A percentile compares a stretch with the other conserved stretches of the same genome.
Evolutionary conservation across 2,888 invertebrate species (phyloP).

Genomic region (Dasysyrphus tricinctus): DNA sequence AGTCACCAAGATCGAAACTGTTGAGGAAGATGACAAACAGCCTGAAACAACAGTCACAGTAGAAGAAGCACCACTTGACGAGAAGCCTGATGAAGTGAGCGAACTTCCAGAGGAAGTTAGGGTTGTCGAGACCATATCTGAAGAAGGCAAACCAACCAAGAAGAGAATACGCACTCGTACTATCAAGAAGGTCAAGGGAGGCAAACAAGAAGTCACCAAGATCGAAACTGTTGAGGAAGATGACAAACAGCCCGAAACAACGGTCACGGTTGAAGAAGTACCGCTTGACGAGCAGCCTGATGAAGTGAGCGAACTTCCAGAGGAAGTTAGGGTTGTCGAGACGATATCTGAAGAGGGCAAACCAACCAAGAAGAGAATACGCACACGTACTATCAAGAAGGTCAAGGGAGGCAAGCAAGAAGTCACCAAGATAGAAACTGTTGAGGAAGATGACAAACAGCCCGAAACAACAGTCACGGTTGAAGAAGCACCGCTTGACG

Average conservation of each 20-base stretch:
- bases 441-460: neutral
- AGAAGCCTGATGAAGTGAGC: neutral
- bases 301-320: neutral
- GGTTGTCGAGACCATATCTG: conserved; percentile 78
- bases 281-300: conserved; percentile 77
- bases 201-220: conserved; percentile 75
- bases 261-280: conserved; percentile 79
- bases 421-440: neutral
- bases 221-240: conserved; percentile 78
- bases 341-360: neutral
- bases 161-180: conserved; percentile 78
- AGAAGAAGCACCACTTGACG: too few relatives aligned
- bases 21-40: too few relatives aligned
- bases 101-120: conserved; percentile 77
- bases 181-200: conserved; percentile 82
- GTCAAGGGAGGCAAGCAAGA: neutral
- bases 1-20: too few relatives aligned
- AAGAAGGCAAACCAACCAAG: conserved; percentile 81
- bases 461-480: neutral
- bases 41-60: too few relatives aligned
- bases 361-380: neutral
- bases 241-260: conserved; percentile 79
- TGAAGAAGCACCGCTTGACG: conserved; percentile 76
- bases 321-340: neutral
- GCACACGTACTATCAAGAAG: neutral